Evolutionary conservation across 2,888 invertebrate genomes (phyloP).

Genomic region (Malthinus seriepunctatus): DNA sequence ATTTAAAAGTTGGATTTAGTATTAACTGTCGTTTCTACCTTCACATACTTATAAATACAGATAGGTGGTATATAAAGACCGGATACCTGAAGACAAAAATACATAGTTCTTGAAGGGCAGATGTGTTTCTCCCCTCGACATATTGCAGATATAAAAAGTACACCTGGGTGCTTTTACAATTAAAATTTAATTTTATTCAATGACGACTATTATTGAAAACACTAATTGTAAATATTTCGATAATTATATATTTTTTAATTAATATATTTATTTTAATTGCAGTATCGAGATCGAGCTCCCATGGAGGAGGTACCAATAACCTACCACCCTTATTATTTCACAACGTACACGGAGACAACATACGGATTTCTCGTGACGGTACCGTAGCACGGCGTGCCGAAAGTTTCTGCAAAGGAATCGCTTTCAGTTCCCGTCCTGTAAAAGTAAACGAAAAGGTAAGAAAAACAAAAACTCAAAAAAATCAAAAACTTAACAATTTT

Average conservation of each 20-base stretch:
- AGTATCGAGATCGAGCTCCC: constrained; percentile 63
- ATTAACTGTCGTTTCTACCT: too few species aligned
- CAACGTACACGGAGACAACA: constrained; percentile 90
- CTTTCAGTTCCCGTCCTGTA: constrained; percentile 89
- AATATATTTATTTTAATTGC: constrained; percentile 53
- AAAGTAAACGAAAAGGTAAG: constrained; percentile 86
- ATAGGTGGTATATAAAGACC: constrained; percentile 23
- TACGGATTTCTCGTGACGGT: constrained; percentile 82
- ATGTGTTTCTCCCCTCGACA: constrained; percentile 39
- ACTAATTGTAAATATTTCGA: not conserved
- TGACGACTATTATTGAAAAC: too few species aligned
- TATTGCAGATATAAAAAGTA: constrained; percentile 38
- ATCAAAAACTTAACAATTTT: constrained; percentile 10
- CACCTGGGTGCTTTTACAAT: constrained; percentile 33
- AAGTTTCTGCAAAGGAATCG: constrained; percentile 94
- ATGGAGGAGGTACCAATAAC: constrained; percentile 74
- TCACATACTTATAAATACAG: too few species aligned
- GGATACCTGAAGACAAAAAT: constrained; percentile 37
- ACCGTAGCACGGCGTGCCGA: constrained; percentile 86
- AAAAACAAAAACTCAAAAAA: not conserved
- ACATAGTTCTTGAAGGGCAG: constrained; percentile 32
- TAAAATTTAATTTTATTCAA: not conserved
- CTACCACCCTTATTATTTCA: constrained; percentile 86
- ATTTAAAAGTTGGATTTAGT: too few species aligned
- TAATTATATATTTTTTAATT: not conserved